A percentile compares a stretch with the other conserved stretches of the same genome.
Conservation (phyloP, 2,113 vertebrate genomes). For the Chaetops frenatus region DNA sequence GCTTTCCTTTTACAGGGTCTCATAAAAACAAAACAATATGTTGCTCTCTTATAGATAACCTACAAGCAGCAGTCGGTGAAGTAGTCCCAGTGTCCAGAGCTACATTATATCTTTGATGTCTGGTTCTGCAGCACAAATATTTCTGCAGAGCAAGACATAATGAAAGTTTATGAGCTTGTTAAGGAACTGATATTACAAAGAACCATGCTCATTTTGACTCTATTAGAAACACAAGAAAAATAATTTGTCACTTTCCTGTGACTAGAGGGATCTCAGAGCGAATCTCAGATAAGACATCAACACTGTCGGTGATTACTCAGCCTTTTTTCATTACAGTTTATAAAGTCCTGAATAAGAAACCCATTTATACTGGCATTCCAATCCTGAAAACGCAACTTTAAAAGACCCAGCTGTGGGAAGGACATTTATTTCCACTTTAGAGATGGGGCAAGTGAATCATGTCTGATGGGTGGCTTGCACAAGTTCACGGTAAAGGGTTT, state of each 20-base stretch:
- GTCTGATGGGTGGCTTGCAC: not conserved
- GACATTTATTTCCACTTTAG: slow-evolving; percentile 20
- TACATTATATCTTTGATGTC: slow-evolving; percentile 41
- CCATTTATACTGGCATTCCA: slow-evolving; percentile 12
- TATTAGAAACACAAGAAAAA: slow-evolving; percentile 52
- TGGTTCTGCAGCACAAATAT: slow-evolving; percentile 25
- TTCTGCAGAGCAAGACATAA: slow-evolving; percentile 36
- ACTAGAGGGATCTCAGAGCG: not conserved
- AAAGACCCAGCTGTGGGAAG: slow-evolving; percentile 27
- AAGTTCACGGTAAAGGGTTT: not conserved
- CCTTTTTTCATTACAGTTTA: slow-evolving; percentile 34
- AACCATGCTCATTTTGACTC: slow-evolving; percentile 32
- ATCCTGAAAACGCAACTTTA: slow-evolving; percentile 13
- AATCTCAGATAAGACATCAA: slow-evolving; percentile 46
- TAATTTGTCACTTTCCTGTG: slow-evolving; percentile 43
- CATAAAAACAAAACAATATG: slow-evolving; percentile 48
- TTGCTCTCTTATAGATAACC: not conserved
- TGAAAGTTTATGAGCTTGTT: slow-evolving; percentile 56
- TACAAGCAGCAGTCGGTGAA: not conserved
- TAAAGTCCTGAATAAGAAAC: slow-evolving; percentile 32
- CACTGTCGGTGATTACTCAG: slow-evolving; percentile 30
- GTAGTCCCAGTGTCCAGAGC: slow-evolving; percentile 4
- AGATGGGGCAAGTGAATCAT: not conserved
- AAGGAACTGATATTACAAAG: slow-evolving; percentile 40
- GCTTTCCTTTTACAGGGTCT: slow-evolving; percentile 33